Evolutionary conservation across 2,797 vertebrate species (phyloP).

Genomic region (Platalea minor): DNA sequence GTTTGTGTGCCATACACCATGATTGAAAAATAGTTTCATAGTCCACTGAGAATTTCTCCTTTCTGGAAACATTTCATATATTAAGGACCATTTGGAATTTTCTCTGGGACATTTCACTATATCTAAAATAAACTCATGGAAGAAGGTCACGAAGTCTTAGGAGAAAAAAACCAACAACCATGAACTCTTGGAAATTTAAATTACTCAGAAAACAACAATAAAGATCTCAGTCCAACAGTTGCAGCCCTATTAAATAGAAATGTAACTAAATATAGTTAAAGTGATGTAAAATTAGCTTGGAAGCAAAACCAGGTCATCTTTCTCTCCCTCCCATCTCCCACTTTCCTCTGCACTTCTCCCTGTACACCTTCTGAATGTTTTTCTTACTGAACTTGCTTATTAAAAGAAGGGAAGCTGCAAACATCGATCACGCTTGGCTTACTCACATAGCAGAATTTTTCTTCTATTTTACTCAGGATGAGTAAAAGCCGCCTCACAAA

Average conservation of each 20-base stretch:
- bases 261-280: slow-evolving; percentile 33
- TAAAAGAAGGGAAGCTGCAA: not conserved
- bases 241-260: not conserved
- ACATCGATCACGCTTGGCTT: not conserved
- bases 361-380: not conserved
- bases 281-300: slow-evolving; percentile 7
- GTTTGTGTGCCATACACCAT: slow-evolving; percentile 43
- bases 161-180: not conserved
- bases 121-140: slow-evolving; percentile 58
- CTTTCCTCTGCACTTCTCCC: not conserved
- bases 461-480: not conserved
- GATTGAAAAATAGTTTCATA: slow-evolving; percentile 65
- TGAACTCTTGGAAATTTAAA: not conserved
- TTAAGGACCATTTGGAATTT: slow-evolving; percentile 66
- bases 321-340: not conserved
- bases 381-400: not conserved
- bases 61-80: slow-evolving; percentile 65
- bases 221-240: not conserved
- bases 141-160: slow-evolving; percentile 11
- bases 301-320: slow-evolving; percentile 29
- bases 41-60: slow-evolving; percentile 55
- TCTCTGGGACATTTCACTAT: slow-evolving; percentile 53
- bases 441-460: not conserved
- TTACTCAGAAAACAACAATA: slow-evolving; percentile 9
- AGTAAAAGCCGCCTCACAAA: not conserved